Evolutionary conservation across 1,140 invertebrate species (phyloP), one percentile per base, ranked within the genome.

Genomic region (Eupeodes corollae): DNA sequence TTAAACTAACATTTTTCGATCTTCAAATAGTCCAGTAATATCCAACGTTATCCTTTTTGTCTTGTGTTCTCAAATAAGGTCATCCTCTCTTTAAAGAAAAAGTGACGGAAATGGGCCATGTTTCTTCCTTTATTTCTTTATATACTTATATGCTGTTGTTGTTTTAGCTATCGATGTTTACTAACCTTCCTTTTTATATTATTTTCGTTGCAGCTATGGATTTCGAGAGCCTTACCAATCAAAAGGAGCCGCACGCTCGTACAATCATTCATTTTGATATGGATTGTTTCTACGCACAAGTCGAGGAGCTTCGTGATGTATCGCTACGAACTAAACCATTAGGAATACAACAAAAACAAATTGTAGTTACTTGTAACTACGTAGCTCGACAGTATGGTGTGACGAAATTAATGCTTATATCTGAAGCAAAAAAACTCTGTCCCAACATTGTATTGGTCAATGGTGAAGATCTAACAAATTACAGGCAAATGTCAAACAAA

Each of bases 281-380:
- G 55, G 82, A 88, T 57, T 86, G 82, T 61, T 88, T 86, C 68
- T 88, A 88, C 68, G 85, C 85, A 44, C 86, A 88, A 74, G 84
- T 88, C 49, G 85, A 88, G 70, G 83, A 81, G 73, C 56, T 84
- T 26, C 74, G 75, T 49, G 76, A 84, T 62, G 83, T 84, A 1
- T 71, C 77, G 53, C 63, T 82, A 13, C 69, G 72, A 37, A 68
- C 69, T 16, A 75, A 78, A 53, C 84, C 86, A 1, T 64, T 88
- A 33, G 85, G 84, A 26, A 77, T 89, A 6, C 79, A 85, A 62
- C 86, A 89, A 66, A 87, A 88, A 60, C 84, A 80, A 58, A 73
- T 84, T 46, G 78, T 89, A 26, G 83, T 88, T 21, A 88, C 85
- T 10, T 82, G 81, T 62, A 88, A 89, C 68, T 88, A 89, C 62